phyloP scores from a whole-genome alignment of 2,797 vertebrate genomes.

The Lithobates pipiens region DNA sequence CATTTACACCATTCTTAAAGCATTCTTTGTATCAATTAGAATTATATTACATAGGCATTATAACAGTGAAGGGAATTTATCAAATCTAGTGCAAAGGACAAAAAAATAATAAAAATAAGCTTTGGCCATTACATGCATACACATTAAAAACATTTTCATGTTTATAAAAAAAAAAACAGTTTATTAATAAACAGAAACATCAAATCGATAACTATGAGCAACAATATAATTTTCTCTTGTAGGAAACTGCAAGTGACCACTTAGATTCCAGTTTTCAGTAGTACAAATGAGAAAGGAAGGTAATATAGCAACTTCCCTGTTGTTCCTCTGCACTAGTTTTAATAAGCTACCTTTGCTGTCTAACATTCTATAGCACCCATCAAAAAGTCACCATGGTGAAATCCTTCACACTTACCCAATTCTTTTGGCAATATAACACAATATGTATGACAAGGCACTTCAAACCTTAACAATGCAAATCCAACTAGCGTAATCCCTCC shows the following conservation, averaged over 20 bases:
- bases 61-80: neutral
- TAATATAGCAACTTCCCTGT: neutral
- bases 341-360: neutral
- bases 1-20: neutral
- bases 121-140: too few relatives aligned
- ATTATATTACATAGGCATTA: neutral
- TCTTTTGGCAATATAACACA: neutral
- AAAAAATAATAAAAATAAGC: too few relatives aligned
- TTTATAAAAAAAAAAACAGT: neutral
- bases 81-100: neutral
- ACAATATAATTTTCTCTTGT: neutral
- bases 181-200: neutral
- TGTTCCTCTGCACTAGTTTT: neutral
- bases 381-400: neutral
- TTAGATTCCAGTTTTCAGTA: neutral
- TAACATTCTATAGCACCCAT: neutral
- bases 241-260: neutral
- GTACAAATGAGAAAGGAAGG: neutral
- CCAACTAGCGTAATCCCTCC: neutral
- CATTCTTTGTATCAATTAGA: too few relatives aligned
- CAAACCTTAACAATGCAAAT: neutral
- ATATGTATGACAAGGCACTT: slow-evolving; percentile 15
- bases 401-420: neutral
- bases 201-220: neutral
- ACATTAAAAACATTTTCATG: too few relatives aligned